Percentiles rank a stretch among this genome's conserved stretches.
Evolutionary conservation across 1,140 invertebrate genomes (phyloP).

Genomic region (Leptinotarsa texana): DNA sequence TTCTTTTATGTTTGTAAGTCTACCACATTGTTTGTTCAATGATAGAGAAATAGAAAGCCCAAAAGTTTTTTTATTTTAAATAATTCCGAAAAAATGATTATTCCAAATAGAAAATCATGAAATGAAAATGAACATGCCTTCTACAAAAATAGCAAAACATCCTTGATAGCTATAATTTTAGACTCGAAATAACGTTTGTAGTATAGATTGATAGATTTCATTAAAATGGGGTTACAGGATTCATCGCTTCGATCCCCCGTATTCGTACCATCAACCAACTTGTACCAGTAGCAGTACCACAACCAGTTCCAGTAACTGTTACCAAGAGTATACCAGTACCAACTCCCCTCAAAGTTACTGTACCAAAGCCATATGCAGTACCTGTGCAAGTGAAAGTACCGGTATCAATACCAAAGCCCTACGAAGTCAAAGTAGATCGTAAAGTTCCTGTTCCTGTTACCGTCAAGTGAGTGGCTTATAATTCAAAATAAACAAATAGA

Average conservation of each 20-base stretch:
- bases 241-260: not conserved
- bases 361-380: conserved; percentile 46
- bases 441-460: conserved; percentile 35
- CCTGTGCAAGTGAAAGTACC: conserved; percentile 47
- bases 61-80: no score
- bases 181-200: no score
- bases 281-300: conserved; percentile 26
- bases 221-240: not conserved
- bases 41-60: no score
- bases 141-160: no score
- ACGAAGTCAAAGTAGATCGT: conserved; percentile 37
- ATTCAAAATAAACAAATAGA: no score
- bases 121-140: no score
- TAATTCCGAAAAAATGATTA: no score
- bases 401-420: conserved; percentile 35
- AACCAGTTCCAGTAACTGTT: conserved; percentile 32
- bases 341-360: conserved; percentile 39
- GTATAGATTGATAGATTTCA: no score
- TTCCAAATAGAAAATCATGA: no score
- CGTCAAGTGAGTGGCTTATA: conserved; percentile 11
- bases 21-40: no score
- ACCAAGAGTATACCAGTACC: conserved; percentile 36
- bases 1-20: no score
- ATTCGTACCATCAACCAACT: conserved; percentile 25
- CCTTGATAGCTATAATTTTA: no score